A percentile compares a stretch with the other conserved stretches of the same genome.
phyloP scores from a whole-genome alignment of 1,140 invertebrate genomes.

The Manduca sexta region DNA sequence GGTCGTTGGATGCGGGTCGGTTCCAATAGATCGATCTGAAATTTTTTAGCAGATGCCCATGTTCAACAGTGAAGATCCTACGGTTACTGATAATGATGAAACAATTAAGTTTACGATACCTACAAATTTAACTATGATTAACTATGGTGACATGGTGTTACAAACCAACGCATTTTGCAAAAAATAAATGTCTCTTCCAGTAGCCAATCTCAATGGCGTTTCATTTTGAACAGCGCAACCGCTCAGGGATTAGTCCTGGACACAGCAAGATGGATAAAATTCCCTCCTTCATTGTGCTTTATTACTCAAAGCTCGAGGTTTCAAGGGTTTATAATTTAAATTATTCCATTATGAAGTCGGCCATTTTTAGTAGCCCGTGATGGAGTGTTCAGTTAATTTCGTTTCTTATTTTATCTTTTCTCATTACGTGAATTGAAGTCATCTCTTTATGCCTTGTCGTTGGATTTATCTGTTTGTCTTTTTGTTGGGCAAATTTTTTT shows the following conservation, averaged over 20 bases:
- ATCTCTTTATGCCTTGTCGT: neutral
- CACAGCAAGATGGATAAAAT: constrained; percentile 29
- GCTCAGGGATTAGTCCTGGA: constrained; percentile 29
- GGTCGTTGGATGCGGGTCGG: no score
- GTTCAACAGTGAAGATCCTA: no score
- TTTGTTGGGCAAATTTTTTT: neutral
- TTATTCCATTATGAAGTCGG: constrained; percentile 17
- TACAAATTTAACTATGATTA: no score
- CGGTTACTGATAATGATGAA: no score
- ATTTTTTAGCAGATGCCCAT: no score
- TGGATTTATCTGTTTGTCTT: neutral
- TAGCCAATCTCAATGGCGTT: no score
- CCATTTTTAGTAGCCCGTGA: constrained; percentile 2
- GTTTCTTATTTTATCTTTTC: constrained; percentile 11
- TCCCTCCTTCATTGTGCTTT: constrained; percentile 33
- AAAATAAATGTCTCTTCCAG: no score
- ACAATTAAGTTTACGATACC: no score
- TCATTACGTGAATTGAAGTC: neutral
- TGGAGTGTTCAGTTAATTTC: neutral
- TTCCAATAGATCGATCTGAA: no score
- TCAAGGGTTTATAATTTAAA: constrained; percentile 21
- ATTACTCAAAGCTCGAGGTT: constrained; percentile 28
- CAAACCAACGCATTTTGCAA: no score
- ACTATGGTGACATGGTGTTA: no score
- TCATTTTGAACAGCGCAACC: constrained; percentile 26